Evolutionary conservation across 2,113 vertebrate species (phyloP).

Genomic region (Galemys pyrenaicus): DNA sequence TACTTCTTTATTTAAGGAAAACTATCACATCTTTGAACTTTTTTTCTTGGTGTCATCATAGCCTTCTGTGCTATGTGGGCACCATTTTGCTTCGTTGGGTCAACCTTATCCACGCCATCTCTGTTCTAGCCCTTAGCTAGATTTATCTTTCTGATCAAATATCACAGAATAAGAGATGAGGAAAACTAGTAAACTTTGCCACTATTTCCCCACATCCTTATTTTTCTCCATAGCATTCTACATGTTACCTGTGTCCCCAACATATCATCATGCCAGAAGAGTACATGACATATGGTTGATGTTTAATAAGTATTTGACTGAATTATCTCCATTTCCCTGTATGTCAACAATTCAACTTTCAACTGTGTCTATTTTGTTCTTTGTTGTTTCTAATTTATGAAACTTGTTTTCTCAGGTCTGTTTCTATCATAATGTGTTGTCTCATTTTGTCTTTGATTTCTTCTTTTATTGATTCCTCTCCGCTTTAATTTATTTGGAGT

Average conservation of each 20-base stretch:
- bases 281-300: rapidly evolving
- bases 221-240: background rate
- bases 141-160: background rate
- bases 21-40: background rate
- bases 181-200: background rate
- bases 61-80: background rate
- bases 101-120: background rate
- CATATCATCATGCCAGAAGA: background rate
- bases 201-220: background rate
- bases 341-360: background rate
- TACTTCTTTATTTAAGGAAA: background rate
- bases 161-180: too few relatives aligned
- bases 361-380: background rate
- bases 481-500: background rate
- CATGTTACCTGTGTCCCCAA: too few relatives aligned
- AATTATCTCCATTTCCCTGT: background rate
- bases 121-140: background rate
- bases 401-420: background rate
- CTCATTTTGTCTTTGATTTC: background rate
- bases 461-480: background rate
- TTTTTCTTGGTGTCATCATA: too few relatives aligned
- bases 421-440: background rate
- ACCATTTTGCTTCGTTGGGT: background rate
- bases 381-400: background rate
- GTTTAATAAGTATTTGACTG: background rate